Percentiles rank a stretch among this genome's conserved stretches.
Evolutionary conservation across 2,888 invertebrate species (phyloP).

Genomic region (Dasysyrphus albostriatus): DNA sequence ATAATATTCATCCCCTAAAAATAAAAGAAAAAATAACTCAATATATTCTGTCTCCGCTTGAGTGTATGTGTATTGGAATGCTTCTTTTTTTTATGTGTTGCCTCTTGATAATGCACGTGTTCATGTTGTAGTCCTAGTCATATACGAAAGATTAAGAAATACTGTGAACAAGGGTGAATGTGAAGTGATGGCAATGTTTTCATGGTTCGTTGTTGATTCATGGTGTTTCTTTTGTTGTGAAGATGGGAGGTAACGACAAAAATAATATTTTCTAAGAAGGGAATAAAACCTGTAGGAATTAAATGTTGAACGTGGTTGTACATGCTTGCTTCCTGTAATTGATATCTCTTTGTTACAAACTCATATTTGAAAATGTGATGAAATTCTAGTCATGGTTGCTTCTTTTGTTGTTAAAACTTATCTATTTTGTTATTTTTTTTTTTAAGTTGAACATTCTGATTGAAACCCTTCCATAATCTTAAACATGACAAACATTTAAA

Average conservation of each 20-base stretch:
- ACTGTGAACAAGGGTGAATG: slow-evolving; percentile 39
- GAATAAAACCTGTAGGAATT: slow-evolving; percentile 10
- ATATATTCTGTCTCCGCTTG: background rate
- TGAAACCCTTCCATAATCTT: too few species aligned
- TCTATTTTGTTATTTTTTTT: too few species aligned
- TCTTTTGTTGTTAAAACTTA: too few species aligned
- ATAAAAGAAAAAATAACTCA: slow-evolving; percentile 6
- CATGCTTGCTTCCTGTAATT: background rate
- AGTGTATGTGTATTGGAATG: slow-evolving; percentile 12
- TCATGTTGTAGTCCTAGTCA: background rate
- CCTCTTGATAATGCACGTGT: slow-evolving; percentile 33
- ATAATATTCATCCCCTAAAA: slow-evolving; percentile 28
- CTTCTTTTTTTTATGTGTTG: background rate
- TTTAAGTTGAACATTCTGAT: too few species aligned
- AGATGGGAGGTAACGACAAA: slow-evolving; percentile 1
- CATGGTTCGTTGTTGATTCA: slow-evolving; percentile 50
- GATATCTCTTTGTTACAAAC: background rate
- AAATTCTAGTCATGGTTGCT: background rate
- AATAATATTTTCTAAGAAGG: slow-evolving; percentile 13
- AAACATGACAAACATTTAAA: too few species aligned
- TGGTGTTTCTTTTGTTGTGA: slow-evolving; percentile 2
- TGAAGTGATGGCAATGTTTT: slow-evolving; percentile 33
- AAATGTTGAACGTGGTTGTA: background rate
- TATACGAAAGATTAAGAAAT: slow-evolving; percentile 37
- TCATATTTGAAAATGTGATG: background rate